Conservation (phyloP, 2,113 vertebrate genomes). For the Geothlypis trichas region DNA sequence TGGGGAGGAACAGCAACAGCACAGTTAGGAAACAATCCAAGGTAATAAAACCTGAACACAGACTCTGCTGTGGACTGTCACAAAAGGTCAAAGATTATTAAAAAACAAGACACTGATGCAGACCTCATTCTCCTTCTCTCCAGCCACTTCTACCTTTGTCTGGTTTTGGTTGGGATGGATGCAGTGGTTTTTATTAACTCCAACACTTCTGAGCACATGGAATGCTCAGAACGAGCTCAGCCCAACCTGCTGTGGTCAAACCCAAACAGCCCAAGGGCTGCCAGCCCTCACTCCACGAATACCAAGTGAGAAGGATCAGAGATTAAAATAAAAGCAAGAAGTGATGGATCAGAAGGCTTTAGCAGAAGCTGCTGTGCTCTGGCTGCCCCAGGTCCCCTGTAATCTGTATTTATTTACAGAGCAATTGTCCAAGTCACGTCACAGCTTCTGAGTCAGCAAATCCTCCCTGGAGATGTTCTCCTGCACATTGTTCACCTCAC, state of each 20-base stretch:
- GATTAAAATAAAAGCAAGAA: background rate
- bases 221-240: background rate
- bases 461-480: background rate
- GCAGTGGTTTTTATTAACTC: slow-evolving; percentile 2
- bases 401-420: background rate
- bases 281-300: background rate
- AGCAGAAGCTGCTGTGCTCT: background rate
- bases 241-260: background rate
- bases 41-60: background rate
- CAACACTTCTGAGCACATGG: background rate
- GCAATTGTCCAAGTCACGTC: background rate
- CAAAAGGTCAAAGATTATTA: background rate
- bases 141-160: background rate
- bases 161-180: background rate
- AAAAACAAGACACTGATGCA: background rate
- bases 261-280: background rate
- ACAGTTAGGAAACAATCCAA: background rate
- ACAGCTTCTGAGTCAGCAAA: background rate
- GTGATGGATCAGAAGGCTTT: background rate
- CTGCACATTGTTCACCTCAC: background rate
- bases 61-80: background rate
- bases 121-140: background rate
- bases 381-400: background rate
- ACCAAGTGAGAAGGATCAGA: background rate
- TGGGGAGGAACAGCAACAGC: background rate